Percentiles rank a stretch among this genome's conserved stretches.
Evolutionary conservation across 2,113 vertebrate genomes (phyloP).

Genomic region (Lepisosteus osseus): DNA sequence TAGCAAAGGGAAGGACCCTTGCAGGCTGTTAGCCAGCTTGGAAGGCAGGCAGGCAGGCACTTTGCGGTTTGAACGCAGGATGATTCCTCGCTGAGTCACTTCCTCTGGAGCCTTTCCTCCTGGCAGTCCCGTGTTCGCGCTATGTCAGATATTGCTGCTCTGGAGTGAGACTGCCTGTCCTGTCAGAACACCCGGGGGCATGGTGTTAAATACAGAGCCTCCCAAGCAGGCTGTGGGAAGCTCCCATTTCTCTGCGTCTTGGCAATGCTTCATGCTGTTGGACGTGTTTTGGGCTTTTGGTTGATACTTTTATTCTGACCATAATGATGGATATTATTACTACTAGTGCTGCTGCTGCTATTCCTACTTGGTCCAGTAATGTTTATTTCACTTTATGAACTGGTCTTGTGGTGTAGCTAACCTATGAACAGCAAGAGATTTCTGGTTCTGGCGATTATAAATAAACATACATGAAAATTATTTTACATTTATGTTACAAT

Average conservation of each 20-base stretch:
- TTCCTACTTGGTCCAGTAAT: too few species aligned
- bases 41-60: not conserved
- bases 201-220: not conserved
- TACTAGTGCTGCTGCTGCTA: too few species aligned
- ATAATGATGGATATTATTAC: too few species aligned
- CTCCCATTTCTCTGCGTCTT: not conserved
- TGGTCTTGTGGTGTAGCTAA: too few species aligned
- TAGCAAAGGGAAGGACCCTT: not conserved
- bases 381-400: too few species aligned
- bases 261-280: not conserved
- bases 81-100: conserved; percentile 5
- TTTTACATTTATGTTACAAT: too few species aligned
- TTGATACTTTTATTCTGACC: too few species aligned
- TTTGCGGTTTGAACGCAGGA: not conserved
- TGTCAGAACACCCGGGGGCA: not conserved
- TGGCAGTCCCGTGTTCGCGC: not conserved
- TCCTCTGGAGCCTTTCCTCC: conserved; percentile 1
- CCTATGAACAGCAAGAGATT: too few species aligned
- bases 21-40: not conserved
- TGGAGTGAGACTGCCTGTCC: not conserved
- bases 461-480: too few species aligned
- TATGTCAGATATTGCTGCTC: not conserved
- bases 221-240: not conserved
- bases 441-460: too few species aligned
- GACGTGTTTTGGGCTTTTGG: too few species aligned